A percentile compares a stretch with the other conserved stretches of the same genome.
phyloP scores from a whole-genome alignment of 37 sponge, comb jelly and placozoan genomes.

The Ephydatia muelleri region DNA sequence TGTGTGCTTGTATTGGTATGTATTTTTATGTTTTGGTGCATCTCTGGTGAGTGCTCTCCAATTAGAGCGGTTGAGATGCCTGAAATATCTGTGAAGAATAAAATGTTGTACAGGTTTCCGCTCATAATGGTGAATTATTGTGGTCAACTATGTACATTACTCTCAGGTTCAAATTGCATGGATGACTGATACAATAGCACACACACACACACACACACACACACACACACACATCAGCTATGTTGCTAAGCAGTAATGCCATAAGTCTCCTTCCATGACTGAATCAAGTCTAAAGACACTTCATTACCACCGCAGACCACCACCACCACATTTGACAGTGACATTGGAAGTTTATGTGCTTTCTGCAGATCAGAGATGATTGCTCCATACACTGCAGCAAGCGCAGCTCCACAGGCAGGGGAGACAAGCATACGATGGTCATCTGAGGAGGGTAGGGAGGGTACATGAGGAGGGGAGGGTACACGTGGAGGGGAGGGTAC shows the following conservation, averaged over 20 bases:
- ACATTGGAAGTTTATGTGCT: slow-evolving; percentile 50
- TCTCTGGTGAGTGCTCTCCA: background rate
- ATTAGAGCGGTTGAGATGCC: background rate
- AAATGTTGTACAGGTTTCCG: too few species aligned
- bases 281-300: slow-evolving; percentile 67
- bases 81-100: background rate
- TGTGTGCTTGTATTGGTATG: background rate
- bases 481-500: background rate
- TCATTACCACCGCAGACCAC: slow-evolving; percentile 97
- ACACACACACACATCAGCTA: background rate
- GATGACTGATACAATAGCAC: background rate
- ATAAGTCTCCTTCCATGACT: slow-evolving; percentile 64
- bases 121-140: too few species aligned
- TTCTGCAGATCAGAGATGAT: slow-evolving; percentile 41
- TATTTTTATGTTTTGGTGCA: background rate
- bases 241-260: background rate
- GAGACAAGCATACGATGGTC: slow-evolving; percentile 87
- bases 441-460: slow-evolving; percentile 62
- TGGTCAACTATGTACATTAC: too few species aligned
- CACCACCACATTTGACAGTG: slow-evolving; percentile 51
- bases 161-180: background rate
- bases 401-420: slow-evolving; percentile 94
- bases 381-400: slow-evolving; percentile 75
- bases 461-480: background rate
- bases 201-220: background rate